Base-by-base conservation (phyloP, 2,113 vertebrate genomes). In the Butorides virescens region DNA sequence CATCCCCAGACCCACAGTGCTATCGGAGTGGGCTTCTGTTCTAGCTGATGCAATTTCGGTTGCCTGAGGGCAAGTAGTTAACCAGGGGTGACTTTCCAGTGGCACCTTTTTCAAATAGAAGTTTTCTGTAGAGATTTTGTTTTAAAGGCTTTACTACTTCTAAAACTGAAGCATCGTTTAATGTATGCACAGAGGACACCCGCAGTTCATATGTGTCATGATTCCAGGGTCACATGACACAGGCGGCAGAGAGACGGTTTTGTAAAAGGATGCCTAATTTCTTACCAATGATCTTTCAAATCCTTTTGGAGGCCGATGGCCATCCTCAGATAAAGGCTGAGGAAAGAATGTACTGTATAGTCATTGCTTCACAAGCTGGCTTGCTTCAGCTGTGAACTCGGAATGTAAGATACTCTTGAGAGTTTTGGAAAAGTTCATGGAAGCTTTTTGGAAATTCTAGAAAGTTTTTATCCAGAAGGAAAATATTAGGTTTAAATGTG, bases 171-270 rank as follows among this genome's bases (percentile, higher is more conserved):
- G 30, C 19, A 2, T 34, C 26, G 37, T 19, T 65, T 55, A 34
- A 39, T 8, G 20, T 37, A 12, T 12, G 16, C 15, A 5, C 8
- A 15, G 46, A 44, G 27, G 29, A 63, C 52, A 25, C 4, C 5
- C 21, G 25, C 15, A 7, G 42, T 0, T 65, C 44, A n/a, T 36
- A 12, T 7, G 2, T 34, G 44, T n/a, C 21, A 8, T 27, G n/a
- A 20, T n/a, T 71, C 10, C 42, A 15, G 56, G 25, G 36, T 53
- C 55, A 10, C 3, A 7, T 18, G 49, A 27, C 10, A 19, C 5
- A 1, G 26, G 10, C 3, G 6, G 21, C 37, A 15, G 49, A 59
- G 32, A 17, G 0, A 9, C 2, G 3, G 8, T 79, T 61, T 56
- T 30, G 5, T 37, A 46, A 50, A 66, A 66, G 44, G 19, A 11